Conservation (phyloP, 2,113 vertebrate species). For the Aegithalos caudatus region DNA sequence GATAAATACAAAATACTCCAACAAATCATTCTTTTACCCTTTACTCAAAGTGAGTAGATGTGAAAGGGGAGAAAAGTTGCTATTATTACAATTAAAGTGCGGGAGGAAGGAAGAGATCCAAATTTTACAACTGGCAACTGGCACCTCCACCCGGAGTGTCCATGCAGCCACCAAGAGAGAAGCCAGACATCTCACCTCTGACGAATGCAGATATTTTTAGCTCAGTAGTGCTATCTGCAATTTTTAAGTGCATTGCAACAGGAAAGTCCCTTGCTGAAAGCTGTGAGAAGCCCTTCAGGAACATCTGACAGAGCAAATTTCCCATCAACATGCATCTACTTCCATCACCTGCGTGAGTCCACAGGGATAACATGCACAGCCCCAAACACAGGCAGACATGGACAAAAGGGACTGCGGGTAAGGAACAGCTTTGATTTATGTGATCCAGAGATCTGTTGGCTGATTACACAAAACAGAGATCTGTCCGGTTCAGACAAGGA, state of each 20-base stretch:
- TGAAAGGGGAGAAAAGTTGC: background rate
- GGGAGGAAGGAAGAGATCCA: background rate
- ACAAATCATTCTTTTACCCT: background rate
- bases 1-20: background rate
- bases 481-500: slow-evolving; percentile 12
- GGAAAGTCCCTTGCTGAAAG: background rate
- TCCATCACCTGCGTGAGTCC: background rate
- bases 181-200: background rate
- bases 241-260: background rate
- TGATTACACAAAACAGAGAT: slow-evolving; percentile 42
- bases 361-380: rapidly evolving
- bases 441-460: background rate
- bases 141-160: background rate
- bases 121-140: background rate
- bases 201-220: background rate
- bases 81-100: background rate
- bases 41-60: background rate
- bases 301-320: background rate
- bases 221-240: background rate
- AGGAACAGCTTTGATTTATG: background rate
- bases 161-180: background rate
- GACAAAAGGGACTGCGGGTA: background rate
- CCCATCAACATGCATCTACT: background rate
- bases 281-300: background rate
- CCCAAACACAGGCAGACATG: background rate